Conservation (phyloP, 2,888 invertebrate species). For the Patella ulyssiponensis region DNA sequence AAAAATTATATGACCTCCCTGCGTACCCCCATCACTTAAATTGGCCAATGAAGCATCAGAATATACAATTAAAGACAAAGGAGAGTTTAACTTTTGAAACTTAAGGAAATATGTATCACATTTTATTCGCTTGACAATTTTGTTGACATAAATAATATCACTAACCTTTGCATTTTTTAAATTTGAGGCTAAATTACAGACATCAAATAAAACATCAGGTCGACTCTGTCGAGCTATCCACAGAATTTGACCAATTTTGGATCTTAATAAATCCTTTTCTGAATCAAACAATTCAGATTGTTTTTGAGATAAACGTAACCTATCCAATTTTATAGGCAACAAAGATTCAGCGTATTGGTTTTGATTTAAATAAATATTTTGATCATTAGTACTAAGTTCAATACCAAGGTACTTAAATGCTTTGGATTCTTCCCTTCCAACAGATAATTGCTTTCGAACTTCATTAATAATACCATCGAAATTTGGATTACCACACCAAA, state of each 20-base stretch:
- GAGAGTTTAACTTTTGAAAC: not conserved
- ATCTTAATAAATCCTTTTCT: conserved; percentile 14
- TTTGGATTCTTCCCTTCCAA: conserved; percentile 18
- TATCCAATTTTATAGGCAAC: conserved; percentile 1
- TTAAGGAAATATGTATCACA: not conserved
- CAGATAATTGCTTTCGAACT: conserved; percentile 16
- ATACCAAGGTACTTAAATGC: conserved; percentile 24
- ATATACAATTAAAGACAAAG: not conserved
- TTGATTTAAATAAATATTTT: not conserved
- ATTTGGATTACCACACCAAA: conserved; percentile 13
- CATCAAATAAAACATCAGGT: not conserved
- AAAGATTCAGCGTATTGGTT: not conserved
- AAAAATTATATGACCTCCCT: not conserved
- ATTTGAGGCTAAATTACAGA: not conserved
- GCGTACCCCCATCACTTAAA: conserved; percentile 1
- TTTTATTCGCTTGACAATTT: conserved; percentile 19
- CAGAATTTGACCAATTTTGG: conserved; percentile 16
- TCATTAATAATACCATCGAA: conserved; percentile 20
- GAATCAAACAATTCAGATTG: not conserved
- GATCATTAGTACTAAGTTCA: not conserved
- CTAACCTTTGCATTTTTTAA: not conserved
- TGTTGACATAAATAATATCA: conserved; percentile 16
- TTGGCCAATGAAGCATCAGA: conserved; percentile 3
- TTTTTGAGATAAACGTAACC: not conserved
- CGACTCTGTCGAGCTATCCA: conserved; percentile 12